These are phyloP conservation scores for Bellardia bayeri DNA, from an alignment of 2,888 invertebrate species.

Conservation along the genomic window DNA sequence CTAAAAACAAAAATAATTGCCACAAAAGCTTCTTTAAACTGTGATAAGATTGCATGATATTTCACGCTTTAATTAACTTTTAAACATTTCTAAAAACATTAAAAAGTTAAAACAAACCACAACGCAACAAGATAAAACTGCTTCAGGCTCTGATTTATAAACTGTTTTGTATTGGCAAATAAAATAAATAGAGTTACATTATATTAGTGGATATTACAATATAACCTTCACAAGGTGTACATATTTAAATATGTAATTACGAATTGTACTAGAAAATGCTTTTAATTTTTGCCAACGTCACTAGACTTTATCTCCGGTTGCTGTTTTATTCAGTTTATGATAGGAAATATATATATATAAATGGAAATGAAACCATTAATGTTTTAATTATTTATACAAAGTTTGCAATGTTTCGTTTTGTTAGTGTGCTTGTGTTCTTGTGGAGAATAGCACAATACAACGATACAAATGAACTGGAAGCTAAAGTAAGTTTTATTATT, in stretches of 20 bases:
- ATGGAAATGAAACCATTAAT: constrained; percentile 26
- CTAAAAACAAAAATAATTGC: background rate
- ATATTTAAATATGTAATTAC: background rate
- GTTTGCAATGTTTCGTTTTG: background rate
- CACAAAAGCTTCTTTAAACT: background rate
- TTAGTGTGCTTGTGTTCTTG: background rate
- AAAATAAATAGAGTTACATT: background rate
- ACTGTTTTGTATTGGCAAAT: constrained; percentile 20
- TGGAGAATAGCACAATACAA: background rate
- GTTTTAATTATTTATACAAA: constrained; percentile 8
- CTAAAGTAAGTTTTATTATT: constrained; percentile 16
- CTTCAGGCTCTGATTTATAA: background rate
- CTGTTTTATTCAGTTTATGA: background rate
- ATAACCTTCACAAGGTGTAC: background rate
- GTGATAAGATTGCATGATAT: constrained; percentile 1
- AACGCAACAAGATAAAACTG: background rate
- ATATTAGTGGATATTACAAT: background rate
- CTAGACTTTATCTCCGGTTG: constrained; percentile 25
- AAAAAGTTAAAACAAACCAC: background rate
- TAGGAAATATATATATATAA: background rate
- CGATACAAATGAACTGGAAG: background rate
- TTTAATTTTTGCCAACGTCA: constrained; percentile 13
- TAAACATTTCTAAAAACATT: background rate
- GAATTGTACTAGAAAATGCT: constrained; percentile 26
- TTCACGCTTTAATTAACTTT: background rate